These are phyloP conservation scores for Proteles cristata DNA, from an alignment of 2,113 vertebrate genomes.

Conservation along the genomic window DNA sequence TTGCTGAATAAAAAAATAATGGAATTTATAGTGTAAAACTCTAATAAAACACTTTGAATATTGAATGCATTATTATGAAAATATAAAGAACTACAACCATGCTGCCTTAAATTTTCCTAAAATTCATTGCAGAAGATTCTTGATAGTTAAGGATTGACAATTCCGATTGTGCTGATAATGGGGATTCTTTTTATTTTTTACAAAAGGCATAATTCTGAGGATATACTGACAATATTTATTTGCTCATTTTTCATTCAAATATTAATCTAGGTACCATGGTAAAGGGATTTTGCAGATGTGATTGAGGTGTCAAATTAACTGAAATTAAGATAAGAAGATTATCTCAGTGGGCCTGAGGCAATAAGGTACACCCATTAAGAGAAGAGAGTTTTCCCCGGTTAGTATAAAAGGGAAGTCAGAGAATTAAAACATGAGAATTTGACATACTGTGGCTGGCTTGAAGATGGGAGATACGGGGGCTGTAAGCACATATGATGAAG, in stretches of 20 bases:
- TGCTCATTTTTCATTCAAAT: background rate
- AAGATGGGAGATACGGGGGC: background rate
- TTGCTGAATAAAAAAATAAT: background rate
- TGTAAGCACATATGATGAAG: background rate
- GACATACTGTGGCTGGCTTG: background rate
- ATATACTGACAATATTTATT: background rate
- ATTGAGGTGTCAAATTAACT: background rate
- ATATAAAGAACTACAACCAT: background rate
- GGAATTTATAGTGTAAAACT: background rate
- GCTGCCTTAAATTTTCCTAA: background rate
- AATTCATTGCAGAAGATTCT: background rate
- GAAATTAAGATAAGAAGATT: background rate
- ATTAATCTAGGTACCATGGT: background rate
- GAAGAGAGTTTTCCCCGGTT: background rate
- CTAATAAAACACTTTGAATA: constrained; percentile 7
- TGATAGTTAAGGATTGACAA: background rate
- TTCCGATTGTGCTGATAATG: background rate
- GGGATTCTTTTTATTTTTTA: background rate
- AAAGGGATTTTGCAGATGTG: background rate
- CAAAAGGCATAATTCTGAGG: background rate
- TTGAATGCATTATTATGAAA: background rate
- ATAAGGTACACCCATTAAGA: background rate
- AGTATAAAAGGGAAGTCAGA: background rate
- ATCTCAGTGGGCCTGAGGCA: background rate
- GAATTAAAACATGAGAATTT: background rate